Percentiles rank a stretch among this genome's conserved stretches.
These are phyloP conservation scores for Lophotis ruficrista DNA, from an alignment of 2,113 vertebrate genomes.

Conservation along the genomic window DNA sequence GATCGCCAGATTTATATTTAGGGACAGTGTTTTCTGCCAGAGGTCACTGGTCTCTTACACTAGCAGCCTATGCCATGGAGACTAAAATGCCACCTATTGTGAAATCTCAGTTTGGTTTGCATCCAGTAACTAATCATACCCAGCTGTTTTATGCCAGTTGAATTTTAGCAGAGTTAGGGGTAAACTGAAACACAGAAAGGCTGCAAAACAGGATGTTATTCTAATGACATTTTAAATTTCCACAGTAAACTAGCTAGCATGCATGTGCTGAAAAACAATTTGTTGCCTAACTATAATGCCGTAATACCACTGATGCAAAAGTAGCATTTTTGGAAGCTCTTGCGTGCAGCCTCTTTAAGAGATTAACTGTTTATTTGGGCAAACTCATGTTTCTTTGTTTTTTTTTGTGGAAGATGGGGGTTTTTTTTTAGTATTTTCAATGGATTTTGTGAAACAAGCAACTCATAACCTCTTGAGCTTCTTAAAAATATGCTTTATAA, in stretches of 20 bases:
- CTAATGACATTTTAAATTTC: background rate
- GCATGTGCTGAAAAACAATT: background rate
- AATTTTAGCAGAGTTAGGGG: constrained; percentile 3
- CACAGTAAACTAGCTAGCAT: background rate
- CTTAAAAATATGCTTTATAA: background rate
- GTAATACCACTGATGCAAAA: background rate
- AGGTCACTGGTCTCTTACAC: constrained; percentile 4
- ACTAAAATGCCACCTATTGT: constrained; percentile 43
- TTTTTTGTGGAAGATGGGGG: background rate
- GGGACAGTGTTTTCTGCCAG: background rate
- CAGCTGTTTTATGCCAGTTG: constrained; percentile 36
- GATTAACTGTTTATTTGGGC: background rate
- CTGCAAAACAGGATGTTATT: constrained; percentile 20
- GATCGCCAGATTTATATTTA: background rate
- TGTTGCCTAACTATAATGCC: background rate
- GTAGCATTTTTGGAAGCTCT: background rate
- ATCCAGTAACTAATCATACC: background rate
- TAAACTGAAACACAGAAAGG: constrained; percentile 4
- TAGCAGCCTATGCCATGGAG: background rate
- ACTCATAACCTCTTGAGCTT: background rate
- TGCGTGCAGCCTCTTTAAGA: background rate
- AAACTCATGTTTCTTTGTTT: background rate
- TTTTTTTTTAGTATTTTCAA: background rate
- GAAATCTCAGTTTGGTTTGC: constrained; percentile 10
- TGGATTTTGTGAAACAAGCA: background rate